Evolutionary conservation across 2,797 vertebrate genomes (phyloP).

Genomic region (Adrianichthys oophorus): DNA sequence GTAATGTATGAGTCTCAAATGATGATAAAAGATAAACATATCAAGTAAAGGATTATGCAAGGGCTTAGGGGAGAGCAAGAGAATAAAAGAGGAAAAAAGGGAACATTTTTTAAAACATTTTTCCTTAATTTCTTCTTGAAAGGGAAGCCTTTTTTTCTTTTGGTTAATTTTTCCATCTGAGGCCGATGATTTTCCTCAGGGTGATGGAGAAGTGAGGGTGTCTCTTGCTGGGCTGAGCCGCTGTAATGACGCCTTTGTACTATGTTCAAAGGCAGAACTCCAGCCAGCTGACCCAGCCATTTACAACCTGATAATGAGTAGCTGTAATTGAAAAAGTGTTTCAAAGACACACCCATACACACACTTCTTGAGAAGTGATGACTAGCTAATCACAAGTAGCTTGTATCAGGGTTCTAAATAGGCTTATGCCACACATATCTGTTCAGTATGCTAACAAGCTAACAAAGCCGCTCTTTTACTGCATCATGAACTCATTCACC

Average conservation of each 20-base stretch:
- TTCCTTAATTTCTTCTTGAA: slow-evolving; percentile 33
- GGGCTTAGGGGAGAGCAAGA: slow-evolving; percentile 16
- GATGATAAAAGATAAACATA: slow-evolving; percentile 41
- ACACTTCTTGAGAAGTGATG: slow-evolving; percentile 46
- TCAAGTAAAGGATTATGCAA: slow-evolving; percentile 46
- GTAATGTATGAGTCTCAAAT: slow-evolving; percentile 59
- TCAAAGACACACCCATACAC: slow-evolving; percentile 19
- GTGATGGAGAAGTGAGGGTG: slow-evolving; percentile 50
- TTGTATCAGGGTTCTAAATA: slow-evolving; percentile 52
- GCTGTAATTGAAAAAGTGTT: slow-evolving; percentile 74
- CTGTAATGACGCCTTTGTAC: slow-evolving; percentile 64
- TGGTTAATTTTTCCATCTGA: slow-evolving; percentile 53
- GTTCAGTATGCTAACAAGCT: slow-evolving; percentile 70
- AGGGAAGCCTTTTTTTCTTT: too few species aligned
- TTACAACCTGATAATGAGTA: slow-evolving; percentile 73
- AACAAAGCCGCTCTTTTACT: slow-evolving; percentile 57
- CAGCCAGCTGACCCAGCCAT: slow-evolving; percentile 72
- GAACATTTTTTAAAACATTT: slow-evolving; percentile 26
- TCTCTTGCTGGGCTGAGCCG: slow-evolving; percentile 51
- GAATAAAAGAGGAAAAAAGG: slow-evolving; percentile 37
- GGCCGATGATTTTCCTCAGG: slow-evolving; percentile 60
- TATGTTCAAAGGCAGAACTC: slow-evolving; percentile 67
- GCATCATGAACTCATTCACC: slow-evolving; percentile 49
- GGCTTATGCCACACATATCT: slow-evolving; percentile 51
- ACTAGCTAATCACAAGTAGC: slow-evolving; percentile 38